Conservation (phyloP, 2,113 vertebrate genomes). For the Colinus virginianus region DNA sequence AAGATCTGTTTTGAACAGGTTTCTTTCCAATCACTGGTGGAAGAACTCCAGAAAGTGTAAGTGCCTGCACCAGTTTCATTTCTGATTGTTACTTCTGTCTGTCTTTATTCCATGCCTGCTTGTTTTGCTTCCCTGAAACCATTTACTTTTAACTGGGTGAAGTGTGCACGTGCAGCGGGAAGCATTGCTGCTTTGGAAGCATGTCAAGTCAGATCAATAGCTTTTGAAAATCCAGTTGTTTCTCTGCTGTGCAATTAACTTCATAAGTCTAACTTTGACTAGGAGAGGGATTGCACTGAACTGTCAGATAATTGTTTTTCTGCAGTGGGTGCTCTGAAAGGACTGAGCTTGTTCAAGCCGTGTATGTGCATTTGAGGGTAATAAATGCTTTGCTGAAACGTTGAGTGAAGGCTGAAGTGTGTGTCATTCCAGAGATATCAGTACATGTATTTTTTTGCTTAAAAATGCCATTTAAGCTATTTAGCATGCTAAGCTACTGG, state of each 20-base stretch:
- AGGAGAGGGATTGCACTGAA: not conserved
- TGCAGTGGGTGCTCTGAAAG: not conserved
- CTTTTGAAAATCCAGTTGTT: slow-evolving; percentile 10
- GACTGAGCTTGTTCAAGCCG: not conserved
- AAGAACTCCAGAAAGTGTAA: slow-evolving; percentile 92
- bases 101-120: not conserved
- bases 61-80: slow-evolving; percentile 57
- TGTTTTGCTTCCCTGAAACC: not conserved
- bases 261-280: not conserved
- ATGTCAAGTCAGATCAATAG: not conserved
- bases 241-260: slow-evolving; percentile 10
- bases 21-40: slow-evolving; percentile 84
- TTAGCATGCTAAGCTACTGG: not conserved
- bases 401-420: not conserved
- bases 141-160: not conserved
- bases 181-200: not conserved
- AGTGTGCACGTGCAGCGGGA: not conserved
- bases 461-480: not conserved
- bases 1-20: slow-evolving; percentile 75
- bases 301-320: not conserved
- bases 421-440: not conserved
- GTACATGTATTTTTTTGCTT: not conserved
- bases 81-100: not conserved
- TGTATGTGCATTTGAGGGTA: not conserved
- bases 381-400: not conserved